A percentile compares a stretch with the other conserved stretches of the same genome.
These are phyloP conservation scores for Sweltsa coloradensis DNA, from an alignment of 1,140 invertebrate genomes.

Conservation along the genomic window DNA sequence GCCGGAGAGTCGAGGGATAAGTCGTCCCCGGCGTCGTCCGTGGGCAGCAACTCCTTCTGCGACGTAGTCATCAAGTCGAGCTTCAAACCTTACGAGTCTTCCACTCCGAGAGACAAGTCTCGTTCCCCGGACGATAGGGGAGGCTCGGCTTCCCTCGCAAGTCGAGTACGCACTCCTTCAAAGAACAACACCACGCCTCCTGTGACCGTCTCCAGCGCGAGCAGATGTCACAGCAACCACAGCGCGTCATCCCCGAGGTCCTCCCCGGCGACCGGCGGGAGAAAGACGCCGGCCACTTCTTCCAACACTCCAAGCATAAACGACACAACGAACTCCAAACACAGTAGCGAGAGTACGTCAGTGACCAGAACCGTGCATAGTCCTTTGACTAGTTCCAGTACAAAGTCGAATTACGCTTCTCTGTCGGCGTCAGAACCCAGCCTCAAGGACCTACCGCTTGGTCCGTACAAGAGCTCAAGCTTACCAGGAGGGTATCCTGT, in stretches of 20 bases:
- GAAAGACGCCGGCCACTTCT: slow-evolving; percentile 28
- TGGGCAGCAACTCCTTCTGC: slow-evolving; percentile 26
- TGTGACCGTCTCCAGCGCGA: slow-evolving; percentile 31
- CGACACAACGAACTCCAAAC: too few species aligned
- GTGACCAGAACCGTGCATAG: too few species aligned
- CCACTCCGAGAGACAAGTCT: slow-evolving; percentile 38
- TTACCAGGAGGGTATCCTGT: slow-evolving; percentile 39
- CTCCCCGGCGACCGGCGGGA: slow-evolving; percentile 28
- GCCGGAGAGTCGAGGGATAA: slow-evolving; percentile 42
- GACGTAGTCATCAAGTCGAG: slow-evolving; percentile 37
- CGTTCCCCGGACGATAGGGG: slow-evolving; percentile 39
- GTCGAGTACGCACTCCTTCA: slow-evolving; percentile 39
- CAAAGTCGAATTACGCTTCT: too few species aligned
- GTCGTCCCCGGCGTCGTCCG: slow-evolving; percentile 31
- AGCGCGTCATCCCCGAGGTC: slow-evolving; percentile 45
- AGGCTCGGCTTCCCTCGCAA: slow-evolving; percentile 27
- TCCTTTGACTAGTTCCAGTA: too few species aligned
- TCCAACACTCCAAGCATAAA: too few species aligned
- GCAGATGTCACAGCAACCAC: slow-evolving; percentile 45
- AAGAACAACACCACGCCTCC: slow-evolving; percentile 33
- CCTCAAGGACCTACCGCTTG: slow-evolving; percentile 47
- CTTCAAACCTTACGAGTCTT: slow-evolving; percentile 55
- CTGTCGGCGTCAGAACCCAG: slow-evolving; percentile 44
- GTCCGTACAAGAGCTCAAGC: slow-evolving; percentile 54
- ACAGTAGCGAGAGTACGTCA: too few species aligned